These are phyloP conservation scores for Camponotus pennsylvanicus DNA, from an alignment of 1,140 invertebrate species.

Conservation along the genomic window DNA sequence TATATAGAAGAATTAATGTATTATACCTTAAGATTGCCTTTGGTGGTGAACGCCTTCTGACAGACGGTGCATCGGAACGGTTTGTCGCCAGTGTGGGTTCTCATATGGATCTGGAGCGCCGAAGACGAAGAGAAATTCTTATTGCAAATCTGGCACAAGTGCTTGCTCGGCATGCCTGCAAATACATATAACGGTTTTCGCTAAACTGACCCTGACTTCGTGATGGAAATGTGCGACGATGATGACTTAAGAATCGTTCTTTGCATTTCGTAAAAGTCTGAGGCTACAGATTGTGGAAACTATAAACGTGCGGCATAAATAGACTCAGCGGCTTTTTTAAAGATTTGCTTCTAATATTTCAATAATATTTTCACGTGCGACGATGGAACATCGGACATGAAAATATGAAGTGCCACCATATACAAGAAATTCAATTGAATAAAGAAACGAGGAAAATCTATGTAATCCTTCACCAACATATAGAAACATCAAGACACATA, in stretches of 20 bases:
- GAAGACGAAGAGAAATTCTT: conserved; percentile 99
- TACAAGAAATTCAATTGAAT: conserved; percentile 15
- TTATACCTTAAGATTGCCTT: conserved; percentile 98
- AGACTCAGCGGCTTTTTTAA: background rate
- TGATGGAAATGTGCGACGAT: background rate
- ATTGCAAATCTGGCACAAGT: conserved; percentile 98
- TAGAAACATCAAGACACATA: background rate
- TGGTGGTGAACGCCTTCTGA: conserved; percentile 98
- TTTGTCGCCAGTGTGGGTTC: conserved; percentile 99
- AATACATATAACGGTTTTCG: conserved; percentile 86
- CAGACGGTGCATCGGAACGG: conserved; percentile 98
- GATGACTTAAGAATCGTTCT: background rate
- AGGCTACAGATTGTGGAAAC: background rate
- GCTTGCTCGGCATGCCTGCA: conserved; percentile 91
- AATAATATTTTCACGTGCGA: background rate
- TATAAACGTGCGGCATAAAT: background rate
- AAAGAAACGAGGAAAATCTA: background rate
- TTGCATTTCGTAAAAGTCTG: conserved; percentile 7
- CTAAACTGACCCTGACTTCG: conserved; percentile 77
- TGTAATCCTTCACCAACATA: conserved; percentile 9
- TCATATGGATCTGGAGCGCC: conserved; percentile 98
- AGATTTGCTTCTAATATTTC: background rate
- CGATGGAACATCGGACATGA: background rate
- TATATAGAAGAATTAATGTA: conserved; percentile 62
- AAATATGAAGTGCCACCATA: background rate